Base-by-base conservation (phyloP, 2,888 invertebrate species). In the Homarus gammarus region DNA sequence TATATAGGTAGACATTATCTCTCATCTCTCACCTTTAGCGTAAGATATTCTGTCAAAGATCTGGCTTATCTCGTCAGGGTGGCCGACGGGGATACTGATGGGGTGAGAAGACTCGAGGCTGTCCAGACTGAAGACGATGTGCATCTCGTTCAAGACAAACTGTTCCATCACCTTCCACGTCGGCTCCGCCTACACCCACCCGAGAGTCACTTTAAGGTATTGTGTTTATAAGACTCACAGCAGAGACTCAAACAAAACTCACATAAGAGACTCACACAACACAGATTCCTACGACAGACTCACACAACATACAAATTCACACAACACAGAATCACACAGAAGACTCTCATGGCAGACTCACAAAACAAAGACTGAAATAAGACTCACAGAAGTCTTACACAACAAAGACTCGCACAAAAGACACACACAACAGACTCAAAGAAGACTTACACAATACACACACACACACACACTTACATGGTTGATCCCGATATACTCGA, bases 31-130 rank as follows among this genome's bases (percentile, higher is more conserved):
- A 96, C 96, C 97, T 95, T 98, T 98, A 81, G 96, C 96, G 93
- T 98, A 98, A 0, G 98, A 98, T 92, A 98, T 98, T 87, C 96
- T 95, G 93, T 98, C 97, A 93, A 98, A 97, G 78, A 97, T 97
- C 93, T 98, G 97, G 90, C 96, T 96, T 56, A 98, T 97, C 94
- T 98, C 98, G 93, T 97, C 96, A 0, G 98, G 98, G 94, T 98
- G 96, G 2, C 96, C 96, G 8, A 98, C 98, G 93, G 96, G 96
- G 0, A 97, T 96, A 0, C 96, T 97, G 89, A 98, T 96, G 92
- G 97, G 97, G 93, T 98, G 98, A 0, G 97, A 97, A 0, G 97
- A 96, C 73, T 96, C 96, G 36, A 97, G 94, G 0, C 97, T 96
- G 93, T 98, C 98, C 81, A 97, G 94, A 86, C 95, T 95, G 92